These are phyloP conservation scores for Tupaia tana DNA, from an alignment of 2,113 vertebrate genomes.

Conservation along the genomic window DNA sequence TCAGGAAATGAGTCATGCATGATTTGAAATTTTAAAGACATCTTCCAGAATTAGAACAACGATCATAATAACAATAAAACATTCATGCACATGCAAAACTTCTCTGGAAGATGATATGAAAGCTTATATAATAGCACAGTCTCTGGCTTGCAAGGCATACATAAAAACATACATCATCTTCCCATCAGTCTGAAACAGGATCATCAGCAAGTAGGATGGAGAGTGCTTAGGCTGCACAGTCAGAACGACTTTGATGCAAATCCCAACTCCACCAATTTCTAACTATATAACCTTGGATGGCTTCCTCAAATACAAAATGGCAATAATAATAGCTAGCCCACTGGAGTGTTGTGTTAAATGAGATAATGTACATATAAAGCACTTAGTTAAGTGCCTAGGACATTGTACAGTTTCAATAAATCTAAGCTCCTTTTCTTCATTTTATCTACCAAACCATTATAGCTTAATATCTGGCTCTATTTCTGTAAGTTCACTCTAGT, in stretches of 20 bases:
- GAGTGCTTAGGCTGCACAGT: neutral
- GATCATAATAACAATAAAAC: conserved; percentile 63
- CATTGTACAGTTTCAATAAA: neutral
- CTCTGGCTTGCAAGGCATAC: conserved; percentile 10
- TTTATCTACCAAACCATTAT: neutral
- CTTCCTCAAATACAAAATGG: conserved; percentile 48
- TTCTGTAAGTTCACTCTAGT: neutral
- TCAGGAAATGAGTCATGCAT: conserved; percentile 45
- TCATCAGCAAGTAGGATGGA: neutral
- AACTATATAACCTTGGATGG: neutral
- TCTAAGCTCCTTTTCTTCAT: conserved; percentile 14
- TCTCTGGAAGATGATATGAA: conserved; percentile 49
- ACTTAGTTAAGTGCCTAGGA: neutral
- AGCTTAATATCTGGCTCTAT: neutral
- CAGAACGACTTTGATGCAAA: conserved; percentile 42
- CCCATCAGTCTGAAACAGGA: conserved; percentile 17
- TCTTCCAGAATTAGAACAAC: conserved; percentile 42
- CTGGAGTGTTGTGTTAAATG: neutral
- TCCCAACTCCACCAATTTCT: conserved; percentile 25
- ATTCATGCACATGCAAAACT: conserved; percentile 43
- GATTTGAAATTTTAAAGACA: conserved; percentile 50
- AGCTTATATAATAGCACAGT: conserved; percentile 34
- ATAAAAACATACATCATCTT: conserved; percentile 21
- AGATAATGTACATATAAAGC: neutral
- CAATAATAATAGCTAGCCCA: neutral